Evolutionary conservation across 2,113 vertebrate species (phyloP), one percentile per base, ranked within the genome.

Genomic region (Paramormyrops kingsleyae): DNA sequence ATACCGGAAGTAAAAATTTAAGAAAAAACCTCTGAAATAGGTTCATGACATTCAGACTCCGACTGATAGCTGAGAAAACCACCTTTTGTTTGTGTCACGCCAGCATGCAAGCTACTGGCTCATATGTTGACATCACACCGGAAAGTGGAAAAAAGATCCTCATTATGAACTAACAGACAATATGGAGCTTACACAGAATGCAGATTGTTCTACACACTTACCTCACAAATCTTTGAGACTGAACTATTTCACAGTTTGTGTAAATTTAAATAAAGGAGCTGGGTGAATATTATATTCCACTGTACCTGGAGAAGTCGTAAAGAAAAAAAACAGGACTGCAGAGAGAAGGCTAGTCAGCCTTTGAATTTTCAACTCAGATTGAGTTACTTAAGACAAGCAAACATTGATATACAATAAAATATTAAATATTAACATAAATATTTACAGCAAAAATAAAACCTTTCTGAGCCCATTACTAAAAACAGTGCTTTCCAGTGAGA

Each of bases 371-470:
- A 86, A 86, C 83, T 47, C 83, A 50, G 47, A n/a, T 1, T 86
- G 44, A 86, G 19, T 49, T 86, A 85, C 83, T 49, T 49, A 85
- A 49, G 83, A 84, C 83, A 46, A 47, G 24, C 83, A 49, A 19
- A 86, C 46, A 86, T 31, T 86, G 42, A 86, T 44, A 86, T 15
- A 86, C 83, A 86, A 42, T 39, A 80, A 80, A 86, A 86, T 86
- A 85, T 86, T 86, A 86, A 85, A 85, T 85, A 85, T 85, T 24
- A 86, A 86, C 83, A 27, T 86, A 21, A 86, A 86, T 47, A 86
- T 47, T 80, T 35, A 77, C 27, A 80, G 47, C n/a, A 74, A 59
- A 44, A 88, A 49, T 49, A 47, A 74, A 35, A 49, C 59, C 87
- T 35, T 88, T 46, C 87, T 27, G 44, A 88, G 44, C 44, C 24